Conservation (phyloP, 2,113 vertebrate genomes). For the Barbus barbus region DNA sequence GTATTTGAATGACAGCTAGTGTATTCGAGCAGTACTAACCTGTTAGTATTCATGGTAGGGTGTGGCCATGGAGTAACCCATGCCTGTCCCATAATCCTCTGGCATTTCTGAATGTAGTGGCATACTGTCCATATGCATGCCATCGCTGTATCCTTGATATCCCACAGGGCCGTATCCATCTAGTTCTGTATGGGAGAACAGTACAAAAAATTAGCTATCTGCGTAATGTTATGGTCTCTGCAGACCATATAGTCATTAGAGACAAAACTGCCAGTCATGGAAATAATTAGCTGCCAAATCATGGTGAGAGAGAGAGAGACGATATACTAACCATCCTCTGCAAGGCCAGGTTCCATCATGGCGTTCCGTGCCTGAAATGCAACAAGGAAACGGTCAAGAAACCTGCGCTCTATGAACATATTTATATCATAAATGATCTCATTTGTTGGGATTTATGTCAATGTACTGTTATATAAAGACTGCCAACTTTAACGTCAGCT, state of each 20-base stretch:
- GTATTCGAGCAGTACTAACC: slow-evolving; percentile 50
- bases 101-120: slow-evolving; percentile 43
- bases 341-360: slow-evolving; percentile 59
- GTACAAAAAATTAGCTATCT: slow-evolving; percentile 53
- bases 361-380: slow-evolving; percentile 69
- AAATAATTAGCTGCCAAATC: not conserved
- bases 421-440: not conserved
- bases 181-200: slow-evolving; percentile 61
- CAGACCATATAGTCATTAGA: not conserved
- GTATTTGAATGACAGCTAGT: not conserved
- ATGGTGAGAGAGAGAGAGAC: not conserved
- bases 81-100: slow-evolving; percentile 53
- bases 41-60: slow-evolving; percentile 60
- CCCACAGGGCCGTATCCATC: slow-evolving; percentile 56
- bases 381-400: not conserved
- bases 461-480: no score
- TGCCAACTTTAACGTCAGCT: no score
- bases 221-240: not conserved
- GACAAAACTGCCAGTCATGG: not conserved
- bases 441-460: not conserved
- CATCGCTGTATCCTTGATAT: slow-evolving; percentile 29
- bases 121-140: slow-evolving; percentile 59
- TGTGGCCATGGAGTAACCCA: slow-evolving; percentile 53
- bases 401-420: not conserved
- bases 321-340: slow-evolving; percentile 68